These are phyloP conservation scores for Brachionichthys hirsutus DNA, from an alignment of 2,113 vertebrate species.

Conservation along the genomic window DNA sequence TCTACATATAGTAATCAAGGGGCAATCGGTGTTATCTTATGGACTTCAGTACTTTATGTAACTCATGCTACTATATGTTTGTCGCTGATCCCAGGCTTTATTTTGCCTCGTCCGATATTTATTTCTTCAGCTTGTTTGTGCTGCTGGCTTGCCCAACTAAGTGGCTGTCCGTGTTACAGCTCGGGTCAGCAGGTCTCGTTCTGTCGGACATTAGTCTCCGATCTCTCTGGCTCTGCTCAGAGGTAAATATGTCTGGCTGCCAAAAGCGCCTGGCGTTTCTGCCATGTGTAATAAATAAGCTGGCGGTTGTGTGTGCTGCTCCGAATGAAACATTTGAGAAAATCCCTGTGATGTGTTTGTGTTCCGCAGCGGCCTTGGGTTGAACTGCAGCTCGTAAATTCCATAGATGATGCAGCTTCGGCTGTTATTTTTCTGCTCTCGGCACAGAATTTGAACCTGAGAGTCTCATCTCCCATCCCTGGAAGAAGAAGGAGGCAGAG, in stretches of 20 bases:
- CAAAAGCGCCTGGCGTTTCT: constrained; percentile 74
- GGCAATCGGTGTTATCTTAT: constrained; percentile 34
- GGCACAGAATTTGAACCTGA: constrained; percentile 57
- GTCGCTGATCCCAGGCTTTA: constrained; percentile 39
- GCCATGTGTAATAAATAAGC: constrained; percentile 79
- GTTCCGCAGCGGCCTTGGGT: constrained; percentile 75
- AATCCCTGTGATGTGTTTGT: constrained; percentile 78
- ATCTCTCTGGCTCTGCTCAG: constrained; percentile 67
- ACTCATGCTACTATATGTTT: constrained; percentile 41
- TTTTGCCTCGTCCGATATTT: constrained; percentile 45
- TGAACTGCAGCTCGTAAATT: constrained; percentile 80
- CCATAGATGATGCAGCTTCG: constrained; percentile 78
- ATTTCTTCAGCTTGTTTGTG: constrained; percentile 50
- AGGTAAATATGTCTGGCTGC: constrained; percentile 73
- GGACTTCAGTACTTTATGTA: constrained; percentile 44
- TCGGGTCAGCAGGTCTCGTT: constrained; percentile 67
- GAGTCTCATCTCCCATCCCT: constrained; percentile 60
- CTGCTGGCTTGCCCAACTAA: constrained; percentile 52
- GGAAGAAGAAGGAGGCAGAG: constrained; percentile 47
- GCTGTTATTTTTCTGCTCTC: constrained; percentile 70
- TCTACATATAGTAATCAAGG: constrained; percentile 32
- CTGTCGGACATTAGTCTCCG: constrained; percentile 66
- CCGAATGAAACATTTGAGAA: constrained; percentile 76
- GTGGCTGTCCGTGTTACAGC: constrained; percentile 63
- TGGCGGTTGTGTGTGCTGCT: constrained; percentile 67